Percentiles rank a stretch among this genome's conserved stretches.
phyloP scores from a whole-genome alignment of 2,888 invertebrate genomes.

The Parnassius mnemosyne region DNA sequence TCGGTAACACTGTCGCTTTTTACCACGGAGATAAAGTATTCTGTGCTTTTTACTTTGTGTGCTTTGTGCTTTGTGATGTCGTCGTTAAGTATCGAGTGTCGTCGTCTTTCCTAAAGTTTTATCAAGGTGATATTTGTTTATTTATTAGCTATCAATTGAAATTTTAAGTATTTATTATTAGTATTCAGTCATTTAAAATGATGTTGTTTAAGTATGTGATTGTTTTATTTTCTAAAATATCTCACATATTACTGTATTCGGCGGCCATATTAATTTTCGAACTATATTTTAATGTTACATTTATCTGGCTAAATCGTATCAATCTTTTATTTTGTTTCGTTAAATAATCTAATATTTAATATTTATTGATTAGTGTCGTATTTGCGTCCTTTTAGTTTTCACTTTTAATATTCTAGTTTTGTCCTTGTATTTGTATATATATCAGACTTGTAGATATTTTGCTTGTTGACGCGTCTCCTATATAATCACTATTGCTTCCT shows the following conservation, averaged over 20 bases:
- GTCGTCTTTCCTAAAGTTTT: conserved; percentile 77
- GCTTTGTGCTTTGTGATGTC: conserved; percentile 64
- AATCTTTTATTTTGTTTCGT: conserved; percentile 42
- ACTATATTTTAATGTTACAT: conserved; percentile 45
- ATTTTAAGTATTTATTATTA: conserved; percentile 4
- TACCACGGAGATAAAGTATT: too few species aligned
- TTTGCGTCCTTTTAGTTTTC: conserved; percentile 24
- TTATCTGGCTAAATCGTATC: conserved; percentile 56
- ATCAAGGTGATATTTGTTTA: conserved; percentile 63
- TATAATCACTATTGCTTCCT: conserved; percentile 38
- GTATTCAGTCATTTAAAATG: neutral
- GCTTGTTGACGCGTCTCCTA: conserved; percentile 75
- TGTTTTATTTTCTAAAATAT: neutral
- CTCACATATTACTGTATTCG: conserved; percentile 36
- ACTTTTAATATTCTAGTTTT: conserved; percentile 16
- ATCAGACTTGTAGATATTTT: conserved; percentile 36
- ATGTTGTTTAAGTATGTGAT: neutral
- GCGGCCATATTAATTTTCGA: conserved; percentile 71
- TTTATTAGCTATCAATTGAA: conserved; percentile 22
- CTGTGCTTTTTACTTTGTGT: too few species aligned
- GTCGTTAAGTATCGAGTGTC: conserved; percentile 76
- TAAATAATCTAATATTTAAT: conserved; percentile 15
- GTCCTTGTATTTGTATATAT: conserved; percentile 23
- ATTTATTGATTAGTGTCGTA: conserved; percentile 11
- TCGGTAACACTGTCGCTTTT: conserved; percentile 33